Conservation (phyloP, 2,113 vertebrate species). For the Nannobrachium achirus region DNA sequence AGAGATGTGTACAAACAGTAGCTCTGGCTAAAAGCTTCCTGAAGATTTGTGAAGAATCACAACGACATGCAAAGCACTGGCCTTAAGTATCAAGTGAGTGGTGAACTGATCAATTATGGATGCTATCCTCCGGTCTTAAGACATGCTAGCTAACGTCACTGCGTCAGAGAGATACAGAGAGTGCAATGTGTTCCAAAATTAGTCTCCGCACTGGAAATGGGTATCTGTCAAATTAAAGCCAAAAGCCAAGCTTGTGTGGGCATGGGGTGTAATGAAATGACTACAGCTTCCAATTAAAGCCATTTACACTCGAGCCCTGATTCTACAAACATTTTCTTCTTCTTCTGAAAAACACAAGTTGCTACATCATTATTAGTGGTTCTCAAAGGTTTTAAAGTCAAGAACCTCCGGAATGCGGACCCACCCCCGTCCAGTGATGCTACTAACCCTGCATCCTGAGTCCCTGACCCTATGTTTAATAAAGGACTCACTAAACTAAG, state of each 20-base stretch:
- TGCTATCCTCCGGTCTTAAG: slow-evolving; percentile 44
- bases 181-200: slow-evolving; percentile 12
- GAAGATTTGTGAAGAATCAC: slow-evolving; percentile 11
- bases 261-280: neutral
- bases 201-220: neutral
- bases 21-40: slow-evolving; percentile 22
- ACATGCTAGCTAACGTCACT: slow-evolving; percentile 13
- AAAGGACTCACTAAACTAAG: too few species aligned
- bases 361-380: too few species aligned
- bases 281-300: neutral
- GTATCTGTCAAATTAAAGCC: neutral
- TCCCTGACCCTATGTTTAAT: too few species aligned
- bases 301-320: too few species aligned
- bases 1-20: slow-evolving; percentile 1
- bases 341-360: too few species aligned
- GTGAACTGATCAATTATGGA: slow-evolving; percentile 61
- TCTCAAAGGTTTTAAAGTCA: too few species aligned
- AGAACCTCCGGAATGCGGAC: too few species aligned
- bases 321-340: too few species aligned
- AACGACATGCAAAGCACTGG: slow-evolving; percentile 30
- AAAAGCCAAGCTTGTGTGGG: neutral
- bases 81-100: slow-evolving; percentile 12
- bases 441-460: too few species aligned
- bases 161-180: slow-evolving; percentile 31
- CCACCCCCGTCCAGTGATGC: too few species aligned